Base-by-base conservation (phyloP, 2,797 vertebrate genomes). In the Pseudocheirus occidentalis region DNA sequence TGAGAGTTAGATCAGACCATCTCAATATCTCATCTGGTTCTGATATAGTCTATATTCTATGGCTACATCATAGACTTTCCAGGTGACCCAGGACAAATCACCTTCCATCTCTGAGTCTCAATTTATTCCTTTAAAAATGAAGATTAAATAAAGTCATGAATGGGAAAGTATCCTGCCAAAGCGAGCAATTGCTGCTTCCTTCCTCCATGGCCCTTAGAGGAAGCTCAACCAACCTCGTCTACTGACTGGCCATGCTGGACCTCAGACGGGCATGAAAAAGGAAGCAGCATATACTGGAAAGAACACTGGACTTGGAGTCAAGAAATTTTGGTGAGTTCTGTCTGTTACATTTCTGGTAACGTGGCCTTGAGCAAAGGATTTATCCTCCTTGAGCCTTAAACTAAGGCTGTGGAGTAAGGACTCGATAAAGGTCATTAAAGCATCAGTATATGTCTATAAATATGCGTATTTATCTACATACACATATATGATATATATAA, bases 121-220 rank as follows among this genome's bases (percentile, higher is more conserved):
- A 50, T 52, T 21, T 93, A 53, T 91, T n/a, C 34, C 50, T 81
- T 92, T 34, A 92, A 91, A 92, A 91, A 5, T 90, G 55, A 95
- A 27, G 34, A 59, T 12, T 52, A 50, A 57, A 14, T 24, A 46
- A 89, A 57, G 16, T 28, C 59, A 62, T 14, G 3, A 1, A 31
- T 62, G 59, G 59, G 59, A 62, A 62, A 59, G 11, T 62, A 34
- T 62, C 31, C 31, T 62, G 3, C 34, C 14, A 5, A 7, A 34
- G 59, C 4, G 31, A 34, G 31, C 34, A 12, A 62, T 14, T 34
- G 31, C 59, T 62, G 16, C 59, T 34, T 18, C 7, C 57, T 58
- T 58, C 57, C 27, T 58, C 57, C 27, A 58, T 28, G 7, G 34
- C 34, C n/a, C 62, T n/a, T 31, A n/a, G 34, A n/a, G 62, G 62